These are phyloP conservation scores for Deilephila elpenor DNA, from an alignment of 2,888 invertebrate species.

Conservation along the genomic window DNA sequence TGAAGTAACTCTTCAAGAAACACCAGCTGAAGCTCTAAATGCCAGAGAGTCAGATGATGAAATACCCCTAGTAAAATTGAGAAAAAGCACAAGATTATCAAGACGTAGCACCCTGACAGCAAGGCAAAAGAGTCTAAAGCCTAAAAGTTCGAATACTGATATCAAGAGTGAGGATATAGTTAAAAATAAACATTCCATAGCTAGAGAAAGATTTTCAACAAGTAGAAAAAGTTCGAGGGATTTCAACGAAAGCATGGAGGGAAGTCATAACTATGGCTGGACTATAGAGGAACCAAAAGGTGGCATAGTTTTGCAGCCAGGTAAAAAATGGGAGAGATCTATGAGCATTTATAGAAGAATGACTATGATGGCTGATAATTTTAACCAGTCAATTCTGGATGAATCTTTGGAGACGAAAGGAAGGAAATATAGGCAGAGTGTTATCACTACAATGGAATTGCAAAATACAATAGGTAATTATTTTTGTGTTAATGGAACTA, in stretches of 20 bases:
- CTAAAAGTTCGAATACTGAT: conserved; percentile 19
- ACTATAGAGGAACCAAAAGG: conserved; percentile 53
- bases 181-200: conserved; percentile 28
- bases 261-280: background rate
- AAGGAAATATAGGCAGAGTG: conserved; percentile 83
- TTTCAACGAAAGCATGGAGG: conserved; percentile 31
- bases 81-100: conserved; percentile 23
- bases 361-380: conserved; percentile 70
- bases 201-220: conserved; percentile 35
- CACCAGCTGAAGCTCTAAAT: conserved; percentile 29
- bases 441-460: conserved; percentile 80
- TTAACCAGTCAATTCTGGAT: conserved; percentile 69
- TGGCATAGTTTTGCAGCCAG: conserved; percentile 84
- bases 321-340: conserved; percentile 88
- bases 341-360: conserved; percentile 84
- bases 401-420: conserved; percentile 75
- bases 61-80: conserved; percentile 26
- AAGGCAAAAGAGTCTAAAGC: conserved; percentile 20
- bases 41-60: conserved; percentile 22
- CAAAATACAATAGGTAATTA: conserved; percentile 72
- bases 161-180: conserved; percentile 26
- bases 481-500: background rate
- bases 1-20: conserved; percentile 4
- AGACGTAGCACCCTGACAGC: conserved; percentile 10
- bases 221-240: conserved; percentile 49